Percentiles rank a stretch among this genome's conserved stretches.
phyloP scores from a whole-genome alignment of 2,797 vertebrate genomes.

The Enteromius fasciolatus region DNA sequence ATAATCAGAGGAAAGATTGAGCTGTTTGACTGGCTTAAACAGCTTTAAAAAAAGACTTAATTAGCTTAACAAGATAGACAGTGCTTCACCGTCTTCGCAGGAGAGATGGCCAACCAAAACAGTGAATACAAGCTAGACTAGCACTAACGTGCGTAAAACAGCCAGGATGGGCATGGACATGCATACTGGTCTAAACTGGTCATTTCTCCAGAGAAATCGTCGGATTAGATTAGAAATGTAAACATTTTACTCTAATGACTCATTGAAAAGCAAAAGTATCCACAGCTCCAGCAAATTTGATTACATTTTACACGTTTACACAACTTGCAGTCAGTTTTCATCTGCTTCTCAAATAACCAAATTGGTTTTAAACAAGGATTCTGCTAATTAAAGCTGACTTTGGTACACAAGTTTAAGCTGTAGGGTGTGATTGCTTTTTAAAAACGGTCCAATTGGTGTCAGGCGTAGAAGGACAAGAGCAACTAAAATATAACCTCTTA shows the following conservation, averaged over 20 bases:
- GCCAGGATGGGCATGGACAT: not conserved
- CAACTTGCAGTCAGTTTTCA: constrained; percentile 41
- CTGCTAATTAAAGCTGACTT: constrained; percentile 51
- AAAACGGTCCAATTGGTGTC: constrained; percentile 51
- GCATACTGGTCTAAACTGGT: not conserved
- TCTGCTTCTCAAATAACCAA: constrained; percentile 36
- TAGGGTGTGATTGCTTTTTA: constrained; percentile 47
- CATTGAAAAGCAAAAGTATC: not conserved
- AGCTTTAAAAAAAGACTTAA: not conserved
- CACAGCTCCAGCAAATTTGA: constrained; percentile 45
- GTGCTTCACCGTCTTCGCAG: not conserved
- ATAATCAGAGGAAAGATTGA: not conserved
- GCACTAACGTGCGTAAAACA: not conserved
- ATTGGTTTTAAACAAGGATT: constrained; percentile 46
- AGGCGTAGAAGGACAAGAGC: constrained; percentile 54
- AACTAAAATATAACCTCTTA: constrained; percentile 55
- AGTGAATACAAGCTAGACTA: not conserved
- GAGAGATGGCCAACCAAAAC: not conserved
- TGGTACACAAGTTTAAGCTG: constrained; percentile 48
- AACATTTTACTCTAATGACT: constrained; percentile 1
- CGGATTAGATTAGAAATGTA: not conserved
- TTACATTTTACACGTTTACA: constrained; percentile 54
- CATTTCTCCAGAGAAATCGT: not conserved
- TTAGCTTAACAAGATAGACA: not conserved
- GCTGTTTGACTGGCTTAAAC: not conserved